phyloP scores from a whole-genome alignment of 1,140 invertebrate species.

The Lucilia sericata region DNA sequence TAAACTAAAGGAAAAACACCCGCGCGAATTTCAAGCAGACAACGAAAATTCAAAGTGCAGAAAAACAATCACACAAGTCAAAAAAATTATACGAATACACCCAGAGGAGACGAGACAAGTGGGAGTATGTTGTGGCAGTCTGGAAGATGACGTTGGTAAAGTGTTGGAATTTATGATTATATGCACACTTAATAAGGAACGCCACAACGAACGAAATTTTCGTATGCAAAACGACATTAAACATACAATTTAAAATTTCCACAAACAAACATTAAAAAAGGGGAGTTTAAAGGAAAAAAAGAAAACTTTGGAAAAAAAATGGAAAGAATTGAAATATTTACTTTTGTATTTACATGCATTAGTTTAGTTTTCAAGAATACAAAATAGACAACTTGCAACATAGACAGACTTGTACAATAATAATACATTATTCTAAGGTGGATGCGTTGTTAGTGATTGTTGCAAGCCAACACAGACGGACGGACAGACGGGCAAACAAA shows the following conservation, averaged over 20 bases:
- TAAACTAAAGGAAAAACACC: slow-evolving; percentile 9
- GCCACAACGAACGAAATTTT: neutral
- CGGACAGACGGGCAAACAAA: neutral
- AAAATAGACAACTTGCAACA: slow-evolving; percentile 34
- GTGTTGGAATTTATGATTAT: slow-evolving; percentile 40
- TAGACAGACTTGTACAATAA: neutral
- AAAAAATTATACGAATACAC: slow-evolving; percentile 12
- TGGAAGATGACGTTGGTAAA: neutral
- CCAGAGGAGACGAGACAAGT: slow-evolving; percentile 27
- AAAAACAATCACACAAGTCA: neutral
- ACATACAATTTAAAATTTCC: neutral
- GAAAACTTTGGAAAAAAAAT: neutral
- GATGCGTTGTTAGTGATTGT: neutral
- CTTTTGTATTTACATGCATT: slow-evolving; percentile 35
- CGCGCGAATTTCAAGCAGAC: neutral
- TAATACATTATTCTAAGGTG: neutral
- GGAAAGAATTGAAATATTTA: slow-evolving; percentile 37
- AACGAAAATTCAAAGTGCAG: neutral
- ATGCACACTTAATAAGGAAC: neutral
- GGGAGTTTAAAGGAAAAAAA: neutral
- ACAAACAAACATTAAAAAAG: neutral
- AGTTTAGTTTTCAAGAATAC: slow-evolving; percentile 33
- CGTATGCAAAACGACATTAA: neutral
- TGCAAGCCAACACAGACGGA: neutral
- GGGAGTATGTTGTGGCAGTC: slow-evolving; percentile 11